These are phyloP conservation scores for Entelurus aequoreus DNA, from an alignment of 2,113 vertebrate species.

Conservation along the genomic window DNA sequence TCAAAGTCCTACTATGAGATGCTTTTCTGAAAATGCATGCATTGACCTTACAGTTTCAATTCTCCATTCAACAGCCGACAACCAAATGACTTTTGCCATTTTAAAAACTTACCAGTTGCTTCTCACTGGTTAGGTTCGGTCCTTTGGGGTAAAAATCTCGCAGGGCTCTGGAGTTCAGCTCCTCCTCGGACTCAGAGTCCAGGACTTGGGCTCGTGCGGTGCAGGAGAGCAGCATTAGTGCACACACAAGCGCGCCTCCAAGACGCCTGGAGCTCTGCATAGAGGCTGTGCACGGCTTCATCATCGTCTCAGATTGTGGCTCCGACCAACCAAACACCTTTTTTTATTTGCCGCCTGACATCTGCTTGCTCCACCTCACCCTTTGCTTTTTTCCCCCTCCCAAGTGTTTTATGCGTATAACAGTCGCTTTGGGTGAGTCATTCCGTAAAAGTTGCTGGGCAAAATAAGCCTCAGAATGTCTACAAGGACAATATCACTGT, in stretches of 20 bases:
- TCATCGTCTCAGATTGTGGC: constrained; percentile 33
- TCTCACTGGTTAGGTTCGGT: constrained; percentile 74
- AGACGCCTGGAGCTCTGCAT: constrained; percentile 70
- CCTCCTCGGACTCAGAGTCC: constrained; percentile 58
- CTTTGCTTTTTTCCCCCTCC: constrained; percentile 25
- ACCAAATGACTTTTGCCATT: neutral
- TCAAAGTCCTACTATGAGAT: no score
- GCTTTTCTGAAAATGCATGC: no score
- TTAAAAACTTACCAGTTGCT: constrained; percentile 70
- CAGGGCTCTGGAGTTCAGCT: constrained; percentile 71
- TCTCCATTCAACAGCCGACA: neutral
- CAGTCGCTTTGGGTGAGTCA: constrained; percentile 68
- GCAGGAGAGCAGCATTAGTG: constrained; percentile 58
- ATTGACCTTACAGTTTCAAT: neutral
- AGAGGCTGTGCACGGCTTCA: constrained; percentile 43
- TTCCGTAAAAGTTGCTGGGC: constrained; percentile 65
- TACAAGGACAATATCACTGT: constrained; percentile 31
- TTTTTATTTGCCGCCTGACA: constrained; percentile 65
- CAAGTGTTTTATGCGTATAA: constrained; percentile 62
- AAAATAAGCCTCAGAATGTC: constrained; percentile 45
- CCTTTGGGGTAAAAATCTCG: constrained; percentile 77
- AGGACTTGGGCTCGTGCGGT: constrained; percentile 44
- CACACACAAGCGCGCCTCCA: constrained; percentile 57
- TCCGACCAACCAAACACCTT: constrained; percentile 50
- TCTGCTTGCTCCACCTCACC: constrained; percentile 68